A percentile compares a stretch with the other conserved stretches of the same genome.
Conservation (phyloP, 2,888 invertebrate species). For the Andrena marginata region DNA sequence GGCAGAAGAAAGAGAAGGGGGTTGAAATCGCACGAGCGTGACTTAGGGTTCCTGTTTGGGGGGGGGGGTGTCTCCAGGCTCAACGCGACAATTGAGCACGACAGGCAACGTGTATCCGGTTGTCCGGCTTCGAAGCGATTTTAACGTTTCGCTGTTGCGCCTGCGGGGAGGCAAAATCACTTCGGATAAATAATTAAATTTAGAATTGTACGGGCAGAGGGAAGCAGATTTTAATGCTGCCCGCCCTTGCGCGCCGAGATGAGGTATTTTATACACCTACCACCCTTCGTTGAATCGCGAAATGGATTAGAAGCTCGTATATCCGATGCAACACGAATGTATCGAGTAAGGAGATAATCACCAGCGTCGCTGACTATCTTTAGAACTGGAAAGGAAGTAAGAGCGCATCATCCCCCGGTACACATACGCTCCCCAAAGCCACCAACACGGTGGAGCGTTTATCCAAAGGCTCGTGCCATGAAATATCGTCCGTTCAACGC, state of each 20-base stretch:
- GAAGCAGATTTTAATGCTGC: background rate
- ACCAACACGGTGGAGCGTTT: conserved; percentile 1
- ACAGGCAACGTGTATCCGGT: conserved; percentile 58
- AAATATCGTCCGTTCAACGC: conserved; percentile 37
- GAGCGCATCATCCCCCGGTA: background rate
- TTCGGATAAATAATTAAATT: background rate
- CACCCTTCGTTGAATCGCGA: too few relatives aligned
- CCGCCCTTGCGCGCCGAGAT: too few relatives aligned
- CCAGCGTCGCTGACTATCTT: background rate
- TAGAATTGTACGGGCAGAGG: background rate
- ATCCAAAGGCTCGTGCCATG: background rate
- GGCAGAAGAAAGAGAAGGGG: background rate
- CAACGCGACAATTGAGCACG: conserved; percentile 56
- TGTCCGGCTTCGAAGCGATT: conserved; percentile 50
- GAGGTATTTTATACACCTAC: too few relatives aligned
- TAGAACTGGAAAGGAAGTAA: background rate
- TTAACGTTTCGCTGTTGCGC: conserved; percentile 28
- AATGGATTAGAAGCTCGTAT: too few relatives aligned
- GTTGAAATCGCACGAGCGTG: conserved; percentile 41
- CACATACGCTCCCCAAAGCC: background rate
- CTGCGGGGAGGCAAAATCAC: background rate
- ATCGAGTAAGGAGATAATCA: background rate
- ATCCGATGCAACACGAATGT: too few relatives aligned
- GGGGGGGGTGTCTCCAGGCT: conserved; percentile 33
- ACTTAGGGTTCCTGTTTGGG: conserved; percentile 39